Evolutionary conservation across 2,113 vertebrate species (phyloP), one percentile per base, ranked within the genome.

Genomic region (Malurus cyaneus): DNA sequence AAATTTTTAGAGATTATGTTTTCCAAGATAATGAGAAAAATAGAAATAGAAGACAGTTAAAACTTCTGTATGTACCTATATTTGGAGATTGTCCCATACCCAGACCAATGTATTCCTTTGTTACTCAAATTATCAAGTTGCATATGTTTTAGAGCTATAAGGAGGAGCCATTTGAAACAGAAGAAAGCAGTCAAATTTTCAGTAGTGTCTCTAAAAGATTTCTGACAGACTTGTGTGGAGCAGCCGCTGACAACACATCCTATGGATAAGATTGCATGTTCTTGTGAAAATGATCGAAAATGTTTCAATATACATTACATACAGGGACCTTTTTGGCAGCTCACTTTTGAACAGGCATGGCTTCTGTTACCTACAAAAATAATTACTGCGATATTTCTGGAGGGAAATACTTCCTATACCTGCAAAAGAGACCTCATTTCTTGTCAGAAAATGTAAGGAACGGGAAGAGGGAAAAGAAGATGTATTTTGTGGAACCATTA

Each of bases 11-110:
- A 54, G 32, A 34, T 16, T 57, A 31, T 39, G 3, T 67, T 91
- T 88, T 83, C 29, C 16, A 44, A n/a, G 18, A 54, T 28, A 78
- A 17, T 57, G 49, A 41, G 21, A 81, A 80, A 95, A 74, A 81
- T 8, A 0, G 23, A n/a, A 62, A 70, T 8, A 12, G 5, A 74
- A 74, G 29, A 66, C 0, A 2, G 5, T 10, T 77, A 54, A 59
- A 47, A 76, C 50, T 62, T 11, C 32, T 76, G 3, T 41, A 20
- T 54, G 25, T 44, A 66, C 14, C n/a, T 64, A 31, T 20, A 71
- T 5, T 15, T 62, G 18, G 39, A 88, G 31, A 74, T 7, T 19
- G 41, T 59, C 29, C 0, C 0, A 42, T 59, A 84, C 4, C 2
- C 23, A 11, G 32, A 54, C 11, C 17, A 41, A 70, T 4, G 9